Evolutionary conservation across 2,888 invertebrate species (phyloP).

Genomic region (Schrankia costaestrigalis): DNA sequence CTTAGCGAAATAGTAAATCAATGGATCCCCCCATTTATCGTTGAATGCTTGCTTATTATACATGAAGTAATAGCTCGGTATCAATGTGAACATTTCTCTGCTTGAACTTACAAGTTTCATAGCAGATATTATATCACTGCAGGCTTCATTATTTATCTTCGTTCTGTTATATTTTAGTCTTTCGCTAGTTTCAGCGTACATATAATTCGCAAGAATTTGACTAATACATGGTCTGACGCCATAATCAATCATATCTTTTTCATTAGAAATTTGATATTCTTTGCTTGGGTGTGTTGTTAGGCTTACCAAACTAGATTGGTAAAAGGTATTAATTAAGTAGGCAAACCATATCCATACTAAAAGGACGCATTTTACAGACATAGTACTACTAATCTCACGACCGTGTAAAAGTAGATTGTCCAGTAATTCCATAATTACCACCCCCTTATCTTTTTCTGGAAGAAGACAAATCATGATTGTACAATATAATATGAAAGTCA

Average conservation of each 20-base stretch:
- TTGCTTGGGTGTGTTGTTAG: constrained; percentile 37
- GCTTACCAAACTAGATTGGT: constrained; percentile 46
- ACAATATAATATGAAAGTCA: constrained; percentile 31
- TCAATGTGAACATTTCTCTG: constrained; percentile 10
- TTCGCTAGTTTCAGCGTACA: constrained; percentile 19
- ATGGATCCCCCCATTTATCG: constrained; percentile 20
- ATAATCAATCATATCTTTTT: constrained; percentile 34
- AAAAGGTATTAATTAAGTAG: constrained; percentile 42
- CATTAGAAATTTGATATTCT: constrained; percentile 43
- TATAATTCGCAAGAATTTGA: constrained; percentile 3
- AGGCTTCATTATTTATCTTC: constrained; percentile 12
- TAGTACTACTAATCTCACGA: constrained; percentile 21
- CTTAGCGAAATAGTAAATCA: constrained; percentile 15
- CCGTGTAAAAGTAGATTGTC: constrained; percentile 40
- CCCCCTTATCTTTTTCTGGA: constrained; percentile 29
- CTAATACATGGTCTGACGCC: constrained; percentile 37
- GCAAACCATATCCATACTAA: constrained; percentile 47
- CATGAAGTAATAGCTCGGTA: constrained; percentile 12
- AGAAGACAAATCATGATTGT: constrained; percentile 28
- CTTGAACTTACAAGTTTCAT: constrained; percentile 13
- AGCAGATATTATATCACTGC: constrained; percentile 11
- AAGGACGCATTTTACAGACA: constrained; percentile 27
- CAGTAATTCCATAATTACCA: constrained; percentile 36
- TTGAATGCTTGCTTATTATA: constrained; percentile 14
- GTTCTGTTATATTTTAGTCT: constrained; percentile 17